Percentiles rank a stretch among this genome's conserved stretches.
Evolutionary conservation across 2,888 invertebrate genomes (phyloP).

Genomic region (Mylabris sibirica): DNA sequence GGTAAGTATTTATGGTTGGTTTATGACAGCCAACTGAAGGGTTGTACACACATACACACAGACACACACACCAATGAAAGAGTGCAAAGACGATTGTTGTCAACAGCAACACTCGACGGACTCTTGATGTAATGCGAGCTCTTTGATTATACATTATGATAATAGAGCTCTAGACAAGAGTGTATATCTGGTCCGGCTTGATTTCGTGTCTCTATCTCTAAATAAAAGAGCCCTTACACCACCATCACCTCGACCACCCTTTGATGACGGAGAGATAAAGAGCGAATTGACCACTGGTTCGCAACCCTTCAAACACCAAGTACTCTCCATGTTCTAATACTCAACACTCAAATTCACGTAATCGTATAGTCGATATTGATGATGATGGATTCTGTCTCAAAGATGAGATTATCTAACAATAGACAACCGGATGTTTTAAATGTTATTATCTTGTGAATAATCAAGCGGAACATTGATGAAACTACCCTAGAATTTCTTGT

Average conservation of each 20-base stretch:
- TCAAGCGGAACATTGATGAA: not conserved
- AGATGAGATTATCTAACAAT: not conserved
- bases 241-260: not conserved
- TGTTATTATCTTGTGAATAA: constrained; percentile 2
- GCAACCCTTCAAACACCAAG: constrained; percentile 4
- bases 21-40: constrained; percentile 24
- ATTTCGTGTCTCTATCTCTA: constrained; percentile 10
- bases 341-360: not conserved
- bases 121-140: constrained; percentile 35
- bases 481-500: constrained; percentile 4
- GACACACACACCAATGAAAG: constrained; percentile 15
- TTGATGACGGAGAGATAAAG: not conserved
- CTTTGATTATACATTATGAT: constrained; percentile 36
- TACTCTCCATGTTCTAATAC: not conserved
- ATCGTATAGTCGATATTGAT: not conserved
- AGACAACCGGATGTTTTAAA: not conserved
- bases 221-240: not conserved
- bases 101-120: constrained; percentile 33
- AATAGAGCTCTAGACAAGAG: constrained; percentile 22
- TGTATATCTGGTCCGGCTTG: constrained; percentile 21
- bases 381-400: not conserved
- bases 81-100: constrained; percentile 36
- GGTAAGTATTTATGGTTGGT: not conserved
- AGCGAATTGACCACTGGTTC: constrained; percentile 1
- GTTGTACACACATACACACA: no score